Evolutionary conservation across 2,797 vertebrate genomes (phyloP), one percentile per base, ranked within the genome.

Genomic region (Danio albolineatus): DNA sequence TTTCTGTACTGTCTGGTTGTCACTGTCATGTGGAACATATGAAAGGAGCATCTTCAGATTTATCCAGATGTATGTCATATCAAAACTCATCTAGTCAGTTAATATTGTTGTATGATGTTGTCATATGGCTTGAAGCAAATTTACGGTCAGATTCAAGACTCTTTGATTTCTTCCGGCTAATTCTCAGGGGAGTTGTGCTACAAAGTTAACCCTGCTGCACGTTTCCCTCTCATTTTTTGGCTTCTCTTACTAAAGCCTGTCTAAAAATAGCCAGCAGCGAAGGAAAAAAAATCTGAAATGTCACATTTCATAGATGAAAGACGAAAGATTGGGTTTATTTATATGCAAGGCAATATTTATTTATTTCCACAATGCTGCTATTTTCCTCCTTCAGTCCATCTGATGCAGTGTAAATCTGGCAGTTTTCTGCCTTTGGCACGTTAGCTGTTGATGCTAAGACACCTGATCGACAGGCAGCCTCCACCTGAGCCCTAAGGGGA

Each of bases 241-340:
- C 71, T 56, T 71, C 41, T 81, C 57, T 64, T 74, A 8, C 44
- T 60, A 74, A 78, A 75, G 75, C 19, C 65, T 60, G 14, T 69
- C 83, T 84, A 84, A 79, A 79, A 82, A 84, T 84, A 84, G 73
- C 60, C 17, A 60, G 53, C n/a, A 51, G 60, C 48, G 6, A 39
- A 43, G 53, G 16, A 43, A 39, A 48, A 73, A 70, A 67, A 17
- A 65, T 12, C 49, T 16, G 46, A 79, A 72, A 82, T 76, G 83
- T 79, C 80, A 82, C 43, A 76, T 82, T 79, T 65, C 66, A 75
- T 78, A 80, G 76, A 82, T 79, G 57, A 79, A 76, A 84, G 79
- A 84, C 12, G 57, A 90, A 90, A 89, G 87, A 88, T 6, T 80
- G 80, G 80, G 81, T 91, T 90, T 93, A 93, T 93, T 93, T 92